phyloP scores from a whole-genome alignment of 2,888 invertebrate species.

The Drosophila bunnanda region DNA sequence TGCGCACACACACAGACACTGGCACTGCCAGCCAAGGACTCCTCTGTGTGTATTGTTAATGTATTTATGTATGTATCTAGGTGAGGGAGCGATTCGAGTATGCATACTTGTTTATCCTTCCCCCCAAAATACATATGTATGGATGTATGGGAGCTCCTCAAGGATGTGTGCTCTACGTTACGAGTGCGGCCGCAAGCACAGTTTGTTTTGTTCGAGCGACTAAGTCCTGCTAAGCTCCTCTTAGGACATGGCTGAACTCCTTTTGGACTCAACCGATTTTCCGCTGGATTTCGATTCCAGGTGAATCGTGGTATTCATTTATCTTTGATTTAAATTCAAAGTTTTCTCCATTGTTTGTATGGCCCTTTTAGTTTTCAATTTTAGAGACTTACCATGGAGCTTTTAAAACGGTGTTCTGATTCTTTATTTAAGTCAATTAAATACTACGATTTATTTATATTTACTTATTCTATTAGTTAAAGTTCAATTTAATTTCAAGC shows the following conservation, averaged over 20 bases:
- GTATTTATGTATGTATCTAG: slow-evolving; percentile 64
- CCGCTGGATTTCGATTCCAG: slow-evolving; percentile 8
- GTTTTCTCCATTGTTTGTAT: neutral
- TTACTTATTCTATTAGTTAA: too few species aligned
- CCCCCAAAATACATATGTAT: slow-evolving; percentile 2
- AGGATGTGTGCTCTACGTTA: slow-evolving; percentile 9
- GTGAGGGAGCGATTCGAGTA: slow-evolving; percentile 57
- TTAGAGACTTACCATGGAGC: neutral
- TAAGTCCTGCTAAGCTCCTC: slow-evolving; percentile 39
- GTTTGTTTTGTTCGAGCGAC: slow-evolving; percentile 10
- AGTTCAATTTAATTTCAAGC: too few species aligned
- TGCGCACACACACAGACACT: slow-evolving; percentile 46
- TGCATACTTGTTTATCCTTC: slow-evolving; percentile 44
- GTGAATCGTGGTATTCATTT: neutral
- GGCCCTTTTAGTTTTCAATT: neutral
- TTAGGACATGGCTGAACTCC: slow-evolving; percentile 29
- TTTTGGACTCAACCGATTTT: slow-evolving; percentile 36
- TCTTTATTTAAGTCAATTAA: neutral
- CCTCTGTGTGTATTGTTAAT: slow-evolving; percentile 44
- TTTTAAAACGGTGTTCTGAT: neutral
- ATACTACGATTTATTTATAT: too few species aligned
- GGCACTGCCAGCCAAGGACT: neutral
- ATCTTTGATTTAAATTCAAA: slow-evolving; percentile 9
- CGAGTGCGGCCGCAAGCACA: slow-evolving; percentile 12
- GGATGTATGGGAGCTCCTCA: slow-evolving; percentile 6